Evolutionary conservation across 2,113 vertebrate genomes (phyloP), one percentile per base, ranked within the genome.

Genomic region (Pyxicephalus adspersus): DNA sequence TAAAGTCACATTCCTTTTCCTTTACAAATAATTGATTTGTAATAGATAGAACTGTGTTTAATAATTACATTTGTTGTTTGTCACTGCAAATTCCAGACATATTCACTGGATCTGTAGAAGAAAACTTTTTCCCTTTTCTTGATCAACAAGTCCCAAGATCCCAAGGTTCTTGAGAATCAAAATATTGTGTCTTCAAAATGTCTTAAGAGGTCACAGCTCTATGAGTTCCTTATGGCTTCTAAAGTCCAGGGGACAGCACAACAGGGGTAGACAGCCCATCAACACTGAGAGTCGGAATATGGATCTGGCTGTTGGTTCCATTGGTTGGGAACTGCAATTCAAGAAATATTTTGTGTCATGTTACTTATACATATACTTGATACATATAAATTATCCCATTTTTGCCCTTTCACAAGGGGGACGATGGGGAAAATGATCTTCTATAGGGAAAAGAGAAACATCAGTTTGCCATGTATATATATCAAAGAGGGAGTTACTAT

Each of bases 261-360:
- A 97, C 95, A 0, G 96, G 96, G 45, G 96, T 96, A 70, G 96
- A 97, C 29, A 97, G 94, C 54, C 96, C 96, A 29, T 97, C 96
- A n/a, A 97, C 93, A 7, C 95, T 97, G 86, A 96, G 91, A 13
- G 95, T 92, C 8, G 96, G 96, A 85, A 96, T 94, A 87, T 96
- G 94, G 86, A 96, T 95, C 90, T 96, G 95, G 78, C 94, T 93
- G 86, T 91, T n/a, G n/a, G n/a, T 94, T 83, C 93, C 92, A 2
- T 94, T 94, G 0, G 92, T 84, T 22, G 95, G 95, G 77, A 97
- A 95, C 95, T 96, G 84, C 71, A 63, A 84, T 83, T 65, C 86
- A 77, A 84, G 80, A 83, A 38, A 80, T 28, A 5, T 34, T 58
- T 17, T 0, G 29, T 20, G 11, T 31, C 3, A 57, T 57, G 1